Evolutionary conservation across 2,888 invertebrate genomes (phyloP), one percentile per base, ranked within the genome.

Genomic region (Pachymerium ferrugineum): DNA sequence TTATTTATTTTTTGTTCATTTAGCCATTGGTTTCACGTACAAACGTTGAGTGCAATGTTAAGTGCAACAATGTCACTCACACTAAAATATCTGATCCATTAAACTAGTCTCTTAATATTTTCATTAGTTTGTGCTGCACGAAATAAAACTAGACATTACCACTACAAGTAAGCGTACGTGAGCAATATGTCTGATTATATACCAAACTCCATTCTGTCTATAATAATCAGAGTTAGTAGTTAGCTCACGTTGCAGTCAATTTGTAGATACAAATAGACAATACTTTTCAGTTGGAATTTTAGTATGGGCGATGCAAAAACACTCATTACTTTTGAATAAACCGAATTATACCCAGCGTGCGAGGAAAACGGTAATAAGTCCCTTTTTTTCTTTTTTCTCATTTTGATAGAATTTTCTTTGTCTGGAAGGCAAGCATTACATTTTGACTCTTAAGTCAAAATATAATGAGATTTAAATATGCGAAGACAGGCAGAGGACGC

Each of bases 101-200:
- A 47, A 47, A 47, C 47, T 47, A n/a, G n/a, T n/a, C n/a, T n/a
- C n/a, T n/a, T n/a, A 47, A 47, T 47, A 47, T 47, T 47, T 47
- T 47, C 47, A 47, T 47, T 47, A 47, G 47, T 47, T 47, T n/a
- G 47, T 47, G 6, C 47, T 6, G 47, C 47, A 47, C 47, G 47
- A 47, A 22, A 19, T 38, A 47, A n/a, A 47, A 47, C 47, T 47
- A 19, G 47, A 47, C 47, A 47, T n/a, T n/a, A n/a, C n/a, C n/a
- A n/a, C n/a, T n/a, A n/a, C 47, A 47, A 47, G 16, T 19, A 3
- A 2, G 47, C 47, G 14, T 47, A 47, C 47, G 47, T 47, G 47
- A 47, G 47, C 16, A 38, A n/a, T 47, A 22, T 5, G 16, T 16
- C n/a, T 47, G 22, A 47, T n/a, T n/a, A n/a, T n/a, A n/a, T 16